Evolutionary conservation across 2,888 invertebrate species (phyloP), one percentile per base, ranked within the genome.

Genomic region (Andrena chrysosceles): DNA sequence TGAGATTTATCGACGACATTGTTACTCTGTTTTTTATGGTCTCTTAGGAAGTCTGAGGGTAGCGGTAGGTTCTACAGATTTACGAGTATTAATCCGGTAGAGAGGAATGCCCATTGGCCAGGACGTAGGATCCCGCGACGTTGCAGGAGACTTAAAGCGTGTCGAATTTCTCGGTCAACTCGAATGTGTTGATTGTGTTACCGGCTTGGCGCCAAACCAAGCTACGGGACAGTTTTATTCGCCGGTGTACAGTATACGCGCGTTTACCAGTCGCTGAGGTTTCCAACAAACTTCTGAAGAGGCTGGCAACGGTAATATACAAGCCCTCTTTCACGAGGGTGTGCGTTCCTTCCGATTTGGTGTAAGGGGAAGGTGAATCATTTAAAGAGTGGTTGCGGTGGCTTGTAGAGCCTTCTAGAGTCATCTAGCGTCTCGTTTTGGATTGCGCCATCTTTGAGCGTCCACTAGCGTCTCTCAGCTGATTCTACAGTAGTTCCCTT

Each of bases 141-240:
- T 49, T 75, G 42, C 16, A 0, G 49, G 13, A 26, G 54, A 35
- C 63, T 54, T 42, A 10, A 66, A 60, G 23, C 33, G 54, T 48
- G 62, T 78, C 73, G 74, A 73, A 73, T 73, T 67, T 72, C 77
- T 62, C 77, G 66, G 31, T 29, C 23, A 49, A 31, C 74, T 31
- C 31, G 31, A 73, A 73, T 48, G 74, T 68, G 52, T 74, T 74
- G 67, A 73, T 73, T 68, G 74, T 31, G 62, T 78, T 78, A 78
- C 68, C 62, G 33, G 35, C 62, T 63, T 73, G 73, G 78, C 67
- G 67, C 31, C 52, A 67, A 49, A 68, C 74, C 62, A 63, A 52
- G 33, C 52, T 20, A 10, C 52, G 60, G 29, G 74, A 63, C 68
- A 74, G 59, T 56, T 73, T 67, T 77, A 73, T 73, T 72, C 64